These are phyloP conservation scores for Varanus komodoensis DNA, from an alignment of 2,113 vertebrate genomes.

Conservation along the genomic window DNA sequence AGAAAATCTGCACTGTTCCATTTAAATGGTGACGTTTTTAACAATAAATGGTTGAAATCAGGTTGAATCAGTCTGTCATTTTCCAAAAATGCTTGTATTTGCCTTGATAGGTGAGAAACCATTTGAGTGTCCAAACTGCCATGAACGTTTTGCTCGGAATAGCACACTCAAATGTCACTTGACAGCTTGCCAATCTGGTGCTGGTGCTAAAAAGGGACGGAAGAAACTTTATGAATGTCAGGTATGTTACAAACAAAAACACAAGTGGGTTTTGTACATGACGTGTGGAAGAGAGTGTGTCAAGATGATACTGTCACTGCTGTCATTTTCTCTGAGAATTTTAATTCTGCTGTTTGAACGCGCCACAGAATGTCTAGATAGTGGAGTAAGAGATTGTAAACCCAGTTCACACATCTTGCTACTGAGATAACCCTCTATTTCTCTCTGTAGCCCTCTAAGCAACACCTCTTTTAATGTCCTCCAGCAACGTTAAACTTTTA, in stretches of 20 bases:
- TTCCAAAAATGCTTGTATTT: conserved; percentile 47
- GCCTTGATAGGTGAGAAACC: conserved; percentile 92
- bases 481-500: not conserved
- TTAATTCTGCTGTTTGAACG: not conserved
- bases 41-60: not conserved
- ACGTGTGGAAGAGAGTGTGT: not conserved
- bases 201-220: conserved; percentile 96
- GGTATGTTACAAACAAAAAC: conserved; percentile 78
- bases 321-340: not conserved
- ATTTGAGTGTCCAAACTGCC: conserved; percentile 97
- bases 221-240: conserved; percentile 99
- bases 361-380: not conserved
- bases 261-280: not conserved
- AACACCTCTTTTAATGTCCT: not conserved
- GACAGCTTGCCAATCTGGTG: conserved; percentile 94
- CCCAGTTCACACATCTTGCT: not conserved
- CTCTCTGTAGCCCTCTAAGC: not conserved
- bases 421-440: not conserved
- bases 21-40: not conserved
- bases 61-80: not conserved
- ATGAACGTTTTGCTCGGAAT: conserved; percentile 95
- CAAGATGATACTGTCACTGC: not conserved
- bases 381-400: not conserved
- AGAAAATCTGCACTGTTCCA: not conserved
- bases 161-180: conserved; percentile 98